Percentiles rank a stretch among this genome's conserved stretches.
Evolutionary conservation across 2,888 invertebrate genomes (phyloP).

Genomic region (Cosmia pyralina): DNA sequence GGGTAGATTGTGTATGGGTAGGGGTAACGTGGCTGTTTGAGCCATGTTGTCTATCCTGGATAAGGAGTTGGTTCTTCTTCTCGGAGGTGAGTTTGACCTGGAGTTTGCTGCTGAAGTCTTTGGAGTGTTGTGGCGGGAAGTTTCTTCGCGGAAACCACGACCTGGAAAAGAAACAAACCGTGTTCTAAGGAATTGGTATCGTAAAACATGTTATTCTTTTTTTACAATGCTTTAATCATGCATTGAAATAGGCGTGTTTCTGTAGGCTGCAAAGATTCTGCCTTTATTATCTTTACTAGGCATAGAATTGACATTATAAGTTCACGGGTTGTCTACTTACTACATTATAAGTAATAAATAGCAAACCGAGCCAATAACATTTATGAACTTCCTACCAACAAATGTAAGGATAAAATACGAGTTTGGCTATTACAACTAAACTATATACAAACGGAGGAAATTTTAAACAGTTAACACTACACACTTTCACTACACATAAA

Average conservation of each 20-base stretch:
- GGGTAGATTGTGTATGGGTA: conserved; percentile 73
- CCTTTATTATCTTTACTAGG: background rate
- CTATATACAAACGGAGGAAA: too few species aligned
- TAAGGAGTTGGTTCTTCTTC: conserved; percentile 84
- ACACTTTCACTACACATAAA: too few species aligned
- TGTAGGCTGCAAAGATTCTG: background rate
- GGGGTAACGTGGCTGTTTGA: conserved; percentile 78
- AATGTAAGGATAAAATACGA: too few species aligned
- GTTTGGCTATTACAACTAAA: too few species aligned
- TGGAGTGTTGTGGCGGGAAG: conserved; percentile 90
- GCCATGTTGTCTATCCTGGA: conserved; percentile 86
- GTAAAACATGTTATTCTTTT: background rate
- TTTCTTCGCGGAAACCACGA: conserved; percentile 89
- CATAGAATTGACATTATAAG: background rate
- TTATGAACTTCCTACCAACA: too few species aligned
- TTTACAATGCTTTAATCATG: background rate
- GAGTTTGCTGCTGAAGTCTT: conserved; percentile 85
- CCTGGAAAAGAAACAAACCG: conserved; percentile 70
- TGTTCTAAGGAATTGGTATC: background rate
- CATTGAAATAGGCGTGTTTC: background rate
- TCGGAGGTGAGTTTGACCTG: conserved; percentile 83
- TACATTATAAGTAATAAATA: too few species aligned
- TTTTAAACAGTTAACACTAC: too few species aligned
- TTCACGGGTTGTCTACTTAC: background rate
- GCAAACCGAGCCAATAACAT: too few species aligned